Evolutionary conservation across 2,888 invertebrate genomes (phyloP).

Genomic region (Tinea trinotella): DNA sequence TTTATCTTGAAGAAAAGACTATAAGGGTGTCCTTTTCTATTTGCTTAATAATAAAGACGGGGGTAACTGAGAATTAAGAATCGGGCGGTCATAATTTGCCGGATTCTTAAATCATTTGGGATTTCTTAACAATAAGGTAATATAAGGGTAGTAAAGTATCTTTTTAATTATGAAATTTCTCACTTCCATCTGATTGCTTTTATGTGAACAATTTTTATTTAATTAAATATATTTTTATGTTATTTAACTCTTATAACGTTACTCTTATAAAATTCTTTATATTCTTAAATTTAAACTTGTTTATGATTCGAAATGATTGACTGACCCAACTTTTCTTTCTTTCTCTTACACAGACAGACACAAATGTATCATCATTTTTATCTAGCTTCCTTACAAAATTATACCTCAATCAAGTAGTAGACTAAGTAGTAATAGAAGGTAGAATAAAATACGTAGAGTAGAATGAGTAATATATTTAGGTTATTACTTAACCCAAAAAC

Average conservation of each 20-base stretch:
- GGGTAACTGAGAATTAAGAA: conserved; percentile 58
- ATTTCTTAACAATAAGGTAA: conserved; percentile 9
- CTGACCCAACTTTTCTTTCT: neutral
- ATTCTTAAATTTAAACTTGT: too few relatives aligned
- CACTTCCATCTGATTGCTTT: neutral
- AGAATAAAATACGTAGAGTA: too few relatives aligned
- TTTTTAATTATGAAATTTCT: neutral
- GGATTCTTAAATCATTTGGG: conserved; percentile 12
- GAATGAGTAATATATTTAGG: too few relatives aligned
- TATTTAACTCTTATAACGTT: neutral
- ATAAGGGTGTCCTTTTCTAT: conserved; percentile 35
- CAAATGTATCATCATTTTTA: too few relatives aligned
- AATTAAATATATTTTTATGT: neutral
- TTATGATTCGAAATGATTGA: too few relatives aligned
- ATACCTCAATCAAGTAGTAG: too few relatives aligned
- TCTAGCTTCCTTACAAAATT: too few relatives aligned
- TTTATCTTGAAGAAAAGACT: conserved; percentile 29
- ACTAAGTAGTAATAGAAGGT: too few relatives aligned
- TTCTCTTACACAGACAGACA: too few relatives aligned
- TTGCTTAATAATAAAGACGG: conserved; percentile 47
- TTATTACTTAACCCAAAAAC: too few relatives aligned
- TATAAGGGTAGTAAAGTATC: conserved; percentile 3
- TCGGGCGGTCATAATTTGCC: conserved; percentile 13
- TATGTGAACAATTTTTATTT: neutral
- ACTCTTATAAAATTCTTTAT: too few relatives aligned